phyloP scores from a whole-genome alignment of 2,113 vertebrate genomes.

The Uria lomvia region DNA sequence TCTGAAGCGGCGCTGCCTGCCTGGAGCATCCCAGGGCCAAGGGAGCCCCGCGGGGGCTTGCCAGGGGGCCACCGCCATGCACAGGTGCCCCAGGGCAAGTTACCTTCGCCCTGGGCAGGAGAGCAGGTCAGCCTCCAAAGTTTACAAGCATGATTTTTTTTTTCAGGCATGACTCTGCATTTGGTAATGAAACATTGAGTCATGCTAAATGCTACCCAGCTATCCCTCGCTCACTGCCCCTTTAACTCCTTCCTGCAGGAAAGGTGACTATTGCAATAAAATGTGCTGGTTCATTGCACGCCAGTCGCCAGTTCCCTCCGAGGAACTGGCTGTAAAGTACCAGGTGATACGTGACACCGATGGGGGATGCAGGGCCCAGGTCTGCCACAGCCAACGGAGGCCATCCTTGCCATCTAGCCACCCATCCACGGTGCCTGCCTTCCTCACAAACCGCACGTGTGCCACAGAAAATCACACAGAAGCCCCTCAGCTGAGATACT shows the following conservation, averaged over 20 bases:
- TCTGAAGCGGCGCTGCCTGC: neutral
- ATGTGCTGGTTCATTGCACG: rapidly evolving
- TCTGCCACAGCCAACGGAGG: neutral
- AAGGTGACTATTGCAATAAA: neutral
- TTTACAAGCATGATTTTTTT: neutral
- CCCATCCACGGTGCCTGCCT: neutral
- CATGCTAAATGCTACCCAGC: neutral
- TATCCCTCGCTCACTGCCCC: neutral
- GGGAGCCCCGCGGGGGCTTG: neutral
- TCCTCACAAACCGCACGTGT: neutral
- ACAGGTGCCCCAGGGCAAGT: rapidly evolving
- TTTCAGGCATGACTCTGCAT: neutral
- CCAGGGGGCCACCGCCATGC: rapidly evolving
- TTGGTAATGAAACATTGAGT: neutral
- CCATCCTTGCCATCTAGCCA: neutral
- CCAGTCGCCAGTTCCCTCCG: neutral
- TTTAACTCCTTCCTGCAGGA: neutral
- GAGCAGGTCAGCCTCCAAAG: neutral
- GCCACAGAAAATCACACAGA: neutral
- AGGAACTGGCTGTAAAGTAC: neutral
- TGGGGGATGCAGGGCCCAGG: rapidly evolving
- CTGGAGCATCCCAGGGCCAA: rapidly evolving
- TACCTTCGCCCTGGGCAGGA: rapidly evolving
- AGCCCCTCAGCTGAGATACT: neutral
- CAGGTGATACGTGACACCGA: rapidly evolving